Base-by-base conservation (phyloP, 1,140 invertebrate genomes). In the Atta colombica region DNA sequence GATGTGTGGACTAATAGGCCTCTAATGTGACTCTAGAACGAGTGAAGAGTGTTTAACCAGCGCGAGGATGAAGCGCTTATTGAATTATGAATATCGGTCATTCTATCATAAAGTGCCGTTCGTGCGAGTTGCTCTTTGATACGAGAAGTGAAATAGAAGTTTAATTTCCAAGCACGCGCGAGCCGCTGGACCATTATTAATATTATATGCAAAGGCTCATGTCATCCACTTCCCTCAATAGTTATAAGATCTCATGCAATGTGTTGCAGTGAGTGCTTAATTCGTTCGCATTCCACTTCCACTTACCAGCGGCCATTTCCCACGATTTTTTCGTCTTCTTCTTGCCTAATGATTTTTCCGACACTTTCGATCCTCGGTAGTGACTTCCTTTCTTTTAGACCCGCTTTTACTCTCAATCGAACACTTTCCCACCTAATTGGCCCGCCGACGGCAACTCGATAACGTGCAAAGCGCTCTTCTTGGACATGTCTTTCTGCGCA, bases 251-350 rank as follows among this genome's bases (percentile, higher is more conserved):
- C 16, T 18, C 25, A n/a, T 75, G 69, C 80, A 84, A 63, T 61
- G 80, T 75, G 80, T 63, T 35, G 39, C 69, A 14, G 80, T 12
- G 55, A 63, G 55, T 84, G 69, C 69, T 75, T 84, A 84, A 84
- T 84, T 74, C 80, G 69, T 61, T 84, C 25, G 25, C 55, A 74
- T 71, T 75, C 55, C 68, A 31, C 51, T 86, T 58, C 6, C 68
- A 92, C 89, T 92, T 88, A 92, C 92, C 92, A 71, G 89, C 92
- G 78, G 92, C 87, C 89, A 92, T 92, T 90, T 89, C 81, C 77
- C 81, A 87, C 39, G 21, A 35, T 49, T 84, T 28, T 61, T 75
- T 60, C 53, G 21, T 58, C 63, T 90, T 74, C 35, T 84, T 53
- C 45, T 69, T 21, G 28, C 53, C 58, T 4, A n/a, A n/a, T 31